Base-by-base conservation (phyloP, 30 jellyfish, hydroid and myxozoan genomes). In the Turritopsis dohrnii region DNA sequence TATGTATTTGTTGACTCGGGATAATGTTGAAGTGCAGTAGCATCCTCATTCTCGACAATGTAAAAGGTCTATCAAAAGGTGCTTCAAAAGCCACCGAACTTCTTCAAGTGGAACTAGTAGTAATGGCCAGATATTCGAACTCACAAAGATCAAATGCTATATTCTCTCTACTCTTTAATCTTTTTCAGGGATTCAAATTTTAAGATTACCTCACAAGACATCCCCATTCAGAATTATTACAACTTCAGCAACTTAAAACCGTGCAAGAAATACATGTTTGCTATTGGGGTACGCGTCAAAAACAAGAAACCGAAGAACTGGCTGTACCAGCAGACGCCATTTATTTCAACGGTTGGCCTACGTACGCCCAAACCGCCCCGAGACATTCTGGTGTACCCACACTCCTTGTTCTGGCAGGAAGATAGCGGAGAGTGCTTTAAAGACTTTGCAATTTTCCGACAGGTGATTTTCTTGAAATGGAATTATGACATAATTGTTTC, bases 391-490 rank as follows among this genome's bases (percentile, higher is more conserved):
- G 72, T 77, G 8, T 28, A 52, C 21, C 23, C 72, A 18, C 71
- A 53, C 66, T 30, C 71, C 28, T 18, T 77, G 30, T 13, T 22
- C 0, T 77, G 85, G 85, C 8, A 53, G 72, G 85, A 77, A 77
- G 85, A 77, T 29, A 20, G 21, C 7, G 85, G 72, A 18, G 28
- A 30, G n/a, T 77, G 85, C 18, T 21, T 26, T 29, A 53, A 25
- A 26, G 30, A 22, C 1, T 72, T 0, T 22, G 31, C 31, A 72
- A 72, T 72, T 18, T 0, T 26, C 31, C 18, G 52, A 72, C 18
- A 26, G 31, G 81, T 72, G 52, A 72, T 28, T 41, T 5, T 13
- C 5, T 18, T 52, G 71, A 18, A n/a, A n/a, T n/a, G n/a, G n/a
- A n/a, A n/a, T n/a, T n/a, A n/a, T n/a, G n/a, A n/a, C n/a, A n/a